Evolutionary conservation across 2,797 vertebrate genomes (phyloP).

Genomic region (Netta rufina): DNA sequence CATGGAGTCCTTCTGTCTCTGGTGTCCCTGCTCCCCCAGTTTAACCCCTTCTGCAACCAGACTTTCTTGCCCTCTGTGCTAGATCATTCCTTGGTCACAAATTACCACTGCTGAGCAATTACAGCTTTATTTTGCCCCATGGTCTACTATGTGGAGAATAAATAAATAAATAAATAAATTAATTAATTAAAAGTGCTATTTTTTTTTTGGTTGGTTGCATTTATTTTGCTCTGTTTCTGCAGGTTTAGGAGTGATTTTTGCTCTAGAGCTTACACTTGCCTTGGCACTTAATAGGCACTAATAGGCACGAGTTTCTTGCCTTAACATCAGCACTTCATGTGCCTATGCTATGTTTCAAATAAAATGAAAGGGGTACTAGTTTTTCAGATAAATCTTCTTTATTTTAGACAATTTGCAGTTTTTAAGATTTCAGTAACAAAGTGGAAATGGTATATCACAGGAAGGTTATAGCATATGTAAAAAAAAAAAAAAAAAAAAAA

Average conservation of each 20-base stretch:
- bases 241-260: neutral
- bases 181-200: neutral
- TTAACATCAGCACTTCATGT: neutral
- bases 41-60: neutral
- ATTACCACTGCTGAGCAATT: neutral
- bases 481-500: too few species aligned
- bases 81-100: neutral
- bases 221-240: neutral
- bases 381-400: neutral
- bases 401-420: neutral
- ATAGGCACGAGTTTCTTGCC: neutral
- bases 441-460: neutral
- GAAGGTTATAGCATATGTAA: neutral
- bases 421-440: neutral
- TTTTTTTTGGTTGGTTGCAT: neutral
- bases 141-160: neutral
- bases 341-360: neutral
- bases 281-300: neutral
- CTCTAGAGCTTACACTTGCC: neutral
- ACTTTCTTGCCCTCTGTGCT: fast-evolving
- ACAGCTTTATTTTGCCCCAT: neutral
- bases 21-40: neutral
- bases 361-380: neutral
- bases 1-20: neutral
- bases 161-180: too few species aligned